Base-by-base conservation (phyloP, 2,888 invertebrate genomes). In the Tenthredo amoena region DNA sequence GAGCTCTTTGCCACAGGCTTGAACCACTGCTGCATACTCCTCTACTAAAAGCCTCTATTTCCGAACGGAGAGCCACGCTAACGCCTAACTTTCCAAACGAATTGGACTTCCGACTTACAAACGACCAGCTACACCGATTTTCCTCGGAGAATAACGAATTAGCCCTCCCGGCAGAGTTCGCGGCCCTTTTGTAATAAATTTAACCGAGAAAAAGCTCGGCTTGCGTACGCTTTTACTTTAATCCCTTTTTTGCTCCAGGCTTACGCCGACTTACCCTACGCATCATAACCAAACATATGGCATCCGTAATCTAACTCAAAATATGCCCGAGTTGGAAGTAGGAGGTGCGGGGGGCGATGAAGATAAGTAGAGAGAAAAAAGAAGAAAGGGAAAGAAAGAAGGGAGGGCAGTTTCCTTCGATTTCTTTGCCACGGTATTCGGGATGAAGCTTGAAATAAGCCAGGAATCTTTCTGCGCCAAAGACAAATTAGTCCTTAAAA, bases 101-200 rank as follows among this genome's bases (percentile, higher is more conserved):
- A 77, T 77, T 77, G 55, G 77, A 55, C 77, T 77, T 77, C 77
- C 77, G 77, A 77, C 77, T 77, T 77, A 77, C 77, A 77, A 50
- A 77, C 77, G 50, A 77, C 18, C 77, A 47, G 12, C 76, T 55
- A 77, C 77, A 77, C 34, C 55, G 77, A 77, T 77, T 77, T 50
- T 34, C 31, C 77, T 47, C 31, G n/a, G 50, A 50, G 50, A 77
- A 77, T 77, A 77, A 77, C 50, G 77, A 77, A 77, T 77, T 34
- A 77, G 77, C 50, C 47, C 47, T 77, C 6, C 18, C 55, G 5
- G 68, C 68, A 68, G 68, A 68, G 68, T 68, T 68, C 68, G 34
- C 34, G 31, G 77, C 77, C 50, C 77, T 77, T 34, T 55, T 47
- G 77, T 55, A 77, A 77, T 77, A 77, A 77, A 77, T 77, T 77